A percentile compares a stretch with the other conserved stretches of the same genome.
These are phyloP conservation scores for Acanthococcus lagerstroemiae DNA, from an alignment of 2,888 invertebrate genomes.

Conservation along the genomic window DNA sequence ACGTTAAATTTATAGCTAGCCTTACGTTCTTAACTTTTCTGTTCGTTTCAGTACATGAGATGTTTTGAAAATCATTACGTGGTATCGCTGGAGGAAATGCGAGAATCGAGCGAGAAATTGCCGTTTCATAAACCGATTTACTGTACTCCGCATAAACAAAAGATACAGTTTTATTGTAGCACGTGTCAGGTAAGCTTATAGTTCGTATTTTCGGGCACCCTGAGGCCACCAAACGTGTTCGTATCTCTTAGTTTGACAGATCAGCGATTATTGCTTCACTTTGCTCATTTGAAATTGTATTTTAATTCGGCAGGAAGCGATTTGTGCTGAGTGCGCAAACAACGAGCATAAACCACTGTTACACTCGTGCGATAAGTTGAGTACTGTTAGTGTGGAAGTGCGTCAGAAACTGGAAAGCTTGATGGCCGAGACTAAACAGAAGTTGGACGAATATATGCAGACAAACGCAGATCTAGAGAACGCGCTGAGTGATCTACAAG, in stretches of 20 bases:
- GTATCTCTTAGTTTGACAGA: no score
- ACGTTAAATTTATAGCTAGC: no score
- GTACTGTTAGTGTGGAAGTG: slow-evolving; percentile 66
- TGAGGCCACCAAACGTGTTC: no score
- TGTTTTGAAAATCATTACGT: slow-evolving; percentile 93
- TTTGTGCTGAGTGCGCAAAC: slow-evolving; percentile 74
- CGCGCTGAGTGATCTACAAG: slow-evolving; percentile 73
- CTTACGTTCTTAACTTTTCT: neutral
- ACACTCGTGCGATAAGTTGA: slow-evolving; percentile 73
- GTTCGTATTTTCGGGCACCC: slow-evolving; percentile 1
- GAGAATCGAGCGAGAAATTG: slow-evolving; percentile 61
- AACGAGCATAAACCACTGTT: slow-evolving; percentile 69
- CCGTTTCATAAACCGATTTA: slow-evolving; percentile 82
- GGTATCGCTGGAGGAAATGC: slow-evolving; percentile 76
- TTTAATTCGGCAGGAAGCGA: slow-evolving; percentile 53
- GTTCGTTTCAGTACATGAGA: slow-evolving; percentile 60
- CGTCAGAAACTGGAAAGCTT: slow-evolving; percentile 66
- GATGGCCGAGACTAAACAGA: slow-evolving; percentile 63
- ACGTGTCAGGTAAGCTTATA: slow-evolving; percentile 60
- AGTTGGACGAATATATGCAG: slow-evolving; percentile 64
- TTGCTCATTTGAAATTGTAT: neutral
- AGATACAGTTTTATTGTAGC: slow-evolving; percentile 77
- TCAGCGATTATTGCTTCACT: no score
- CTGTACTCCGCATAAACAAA: slow-evolving; percentile 72
- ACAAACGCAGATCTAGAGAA: slow-evolving; percentile 64